Evolutionary conservation across 1,140 invertebrate genomes (phyloP), one percentile per base, ranked within the genome.

Genomic region (Psix sp.): DNA sequence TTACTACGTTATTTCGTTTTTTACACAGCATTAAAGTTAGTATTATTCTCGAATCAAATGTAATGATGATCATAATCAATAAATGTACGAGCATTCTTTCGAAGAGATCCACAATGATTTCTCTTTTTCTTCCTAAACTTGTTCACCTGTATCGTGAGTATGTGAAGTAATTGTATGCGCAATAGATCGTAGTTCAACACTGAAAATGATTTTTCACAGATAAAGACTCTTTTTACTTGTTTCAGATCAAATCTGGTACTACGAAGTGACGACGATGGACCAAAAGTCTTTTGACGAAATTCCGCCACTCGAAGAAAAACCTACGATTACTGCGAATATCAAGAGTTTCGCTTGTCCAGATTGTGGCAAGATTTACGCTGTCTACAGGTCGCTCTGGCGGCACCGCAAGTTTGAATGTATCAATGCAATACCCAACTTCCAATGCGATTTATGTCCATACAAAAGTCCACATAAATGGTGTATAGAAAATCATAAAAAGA

Each of bases 381-480:
- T 84, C 33, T 81, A 80, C 43, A 82, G 84, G 7, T 85, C 83
- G 5, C 76, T 88, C 16, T 82, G 76, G 33, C 80, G 88, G 13
- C 88, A 89, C 14, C 77, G 81, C 29, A 86, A 86, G 11, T 88
- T 86, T 66, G 87, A 88, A 46, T 88, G 87, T 43, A 60, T 83
- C 13, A 78, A 84, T 20, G 63, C 81, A 0, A 77, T 74, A 24
- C 81, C 87, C 0, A 83, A 80, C 26, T 85, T 86, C 48, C 60
- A 77, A 0, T 90, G 89, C 66, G 82, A 84, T 2, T 63, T 84
- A 3, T 90, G 89, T 57, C 74, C 83, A 0, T 85, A 87, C 29
- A 85, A 84, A 49, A 86, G 81, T 13, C 82, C 87, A 16, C 81
- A 84, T 49, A 86, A 84, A 16, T 82, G 81, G 73, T 81, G 82